Conservation (phyloP, 2,113 vertebrate species). For the Cercocebus atys region DNA sequence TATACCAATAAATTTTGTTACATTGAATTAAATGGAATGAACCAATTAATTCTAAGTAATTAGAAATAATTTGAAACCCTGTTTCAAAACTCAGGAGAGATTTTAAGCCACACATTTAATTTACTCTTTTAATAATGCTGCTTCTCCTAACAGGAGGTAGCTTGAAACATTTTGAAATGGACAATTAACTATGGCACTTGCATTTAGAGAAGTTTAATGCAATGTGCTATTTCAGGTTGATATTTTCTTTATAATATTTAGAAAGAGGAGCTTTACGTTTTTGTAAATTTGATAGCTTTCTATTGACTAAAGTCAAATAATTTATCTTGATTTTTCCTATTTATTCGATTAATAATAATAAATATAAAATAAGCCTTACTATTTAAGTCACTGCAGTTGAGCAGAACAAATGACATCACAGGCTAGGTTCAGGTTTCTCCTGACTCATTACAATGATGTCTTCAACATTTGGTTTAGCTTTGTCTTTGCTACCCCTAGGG, state of each 20-base stretch:
- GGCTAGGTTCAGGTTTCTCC: background rate
- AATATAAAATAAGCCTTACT: background rate
- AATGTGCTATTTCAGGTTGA: background rate
- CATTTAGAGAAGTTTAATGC: background rate
- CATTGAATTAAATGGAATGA: background rate
- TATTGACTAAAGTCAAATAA: background rate
- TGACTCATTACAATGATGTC: background rate
- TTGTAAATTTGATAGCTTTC: background rate
- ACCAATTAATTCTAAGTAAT: background rate
- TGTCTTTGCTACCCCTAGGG: background rate
- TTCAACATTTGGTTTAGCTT: background rate
- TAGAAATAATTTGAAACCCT: background rate
- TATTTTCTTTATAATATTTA: conserved; percentile 25
- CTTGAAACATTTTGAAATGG: background rate
- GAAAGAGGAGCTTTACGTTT: background rate
- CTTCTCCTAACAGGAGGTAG: background rate
- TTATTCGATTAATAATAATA: background rate
- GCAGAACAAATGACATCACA: background rate
- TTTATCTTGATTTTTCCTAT: background rate
- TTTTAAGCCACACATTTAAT: background rate
- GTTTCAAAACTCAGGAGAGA: conserved; percentile 16
- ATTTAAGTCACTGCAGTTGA: background rate
- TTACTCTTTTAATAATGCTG: background rate
- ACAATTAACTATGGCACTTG: background rate
- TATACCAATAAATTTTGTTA: background rate